phyloP scores from a whole-genome alignment of 2,113 vertebrate species.

The Emberiza fucata region DNA sequence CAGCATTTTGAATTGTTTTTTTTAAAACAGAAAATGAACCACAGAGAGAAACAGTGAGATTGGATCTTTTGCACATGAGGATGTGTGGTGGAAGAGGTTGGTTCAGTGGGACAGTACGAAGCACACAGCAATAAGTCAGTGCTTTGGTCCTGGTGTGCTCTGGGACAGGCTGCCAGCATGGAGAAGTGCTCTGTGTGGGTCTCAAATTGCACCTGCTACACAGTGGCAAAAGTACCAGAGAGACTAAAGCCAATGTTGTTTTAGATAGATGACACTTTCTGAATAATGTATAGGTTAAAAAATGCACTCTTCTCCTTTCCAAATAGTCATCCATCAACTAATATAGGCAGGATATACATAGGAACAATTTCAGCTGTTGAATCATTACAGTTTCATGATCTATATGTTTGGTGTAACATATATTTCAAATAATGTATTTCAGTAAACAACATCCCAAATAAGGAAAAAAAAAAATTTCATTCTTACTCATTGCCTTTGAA shows the following conservation, averaged over 20 bases:
- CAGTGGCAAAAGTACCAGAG: background rate
- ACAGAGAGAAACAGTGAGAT: background rate
- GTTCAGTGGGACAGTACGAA: accelerated
- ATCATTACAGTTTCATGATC: background rate
- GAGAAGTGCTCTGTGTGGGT: background rate
- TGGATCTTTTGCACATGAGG: background rate
- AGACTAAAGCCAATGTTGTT: background rate
- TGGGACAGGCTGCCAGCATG: background rate
- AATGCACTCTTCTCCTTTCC: background rate
- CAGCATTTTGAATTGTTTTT: background rate
- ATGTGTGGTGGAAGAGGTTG: accelerated
- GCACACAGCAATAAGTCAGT: background rate
- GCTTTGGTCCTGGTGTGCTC: accelerated
- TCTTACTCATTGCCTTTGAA: background rate
- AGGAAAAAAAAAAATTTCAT: background rate
- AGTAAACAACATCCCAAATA: background rate
- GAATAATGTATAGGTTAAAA: background rate
- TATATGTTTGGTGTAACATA: background rate
- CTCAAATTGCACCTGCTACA: background rate
- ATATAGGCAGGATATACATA: background rate
- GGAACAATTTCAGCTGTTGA: background rate
- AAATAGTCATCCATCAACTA: background rate
- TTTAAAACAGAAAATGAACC: background rate
- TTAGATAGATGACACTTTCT: background rate
- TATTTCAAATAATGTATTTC: background rate